Evolutionary conservation across 2,888 invertebrate genomes (phyloP), one percentile per base, ranked within the genome.

Genomic region (Trachelus tabidus): DNA sequence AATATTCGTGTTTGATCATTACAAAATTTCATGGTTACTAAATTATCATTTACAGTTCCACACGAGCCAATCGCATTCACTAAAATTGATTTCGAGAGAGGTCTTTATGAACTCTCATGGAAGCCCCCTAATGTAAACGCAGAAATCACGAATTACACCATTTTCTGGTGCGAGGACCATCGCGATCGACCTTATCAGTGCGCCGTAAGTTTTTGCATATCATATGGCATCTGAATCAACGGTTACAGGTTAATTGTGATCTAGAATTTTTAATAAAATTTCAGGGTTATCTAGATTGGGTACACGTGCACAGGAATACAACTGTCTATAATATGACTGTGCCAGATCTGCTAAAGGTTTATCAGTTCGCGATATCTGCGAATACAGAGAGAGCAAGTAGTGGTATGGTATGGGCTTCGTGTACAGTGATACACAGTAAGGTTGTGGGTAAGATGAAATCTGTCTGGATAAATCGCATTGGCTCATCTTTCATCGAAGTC

Each of bases 401-500:
- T 88, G 97, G 97, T 1, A 96, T 97, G 95, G 93, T 95, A 15
- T 97, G 97, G 97, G 95, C 96, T 12, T 94, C 94, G 68, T 97
- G 97, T 81, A 95, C 95, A 82, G 94, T 94, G 82, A 93, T 92
- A 34, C 91, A 91, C 79, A 90, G 91, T 77, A 90, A 87, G 88
- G 92, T 92, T 33, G 91, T 94, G 12, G 93, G 93, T 3, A 94
- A 94, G 90, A 93, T 95, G 90, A 93, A 93, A 80, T 93, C 92
- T 31, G 92, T 94, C 3, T 93, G 92, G 92, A 92, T 94, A 77
- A 92, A 92, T 76, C 87, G 90, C 3, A 92, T 93, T 23, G 92
- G 92, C 30, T 91, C 94, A 12, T 92, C 92, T 37, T 93, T 91
- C 34, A 94, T 96, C n/a, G 92, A 93, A 77, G 93, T 97, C 23